Evolutionary conservation across 53 echinoderm and acorn worm species (phyloP).

Genomic region (Antedon mediterranea): DNA sequence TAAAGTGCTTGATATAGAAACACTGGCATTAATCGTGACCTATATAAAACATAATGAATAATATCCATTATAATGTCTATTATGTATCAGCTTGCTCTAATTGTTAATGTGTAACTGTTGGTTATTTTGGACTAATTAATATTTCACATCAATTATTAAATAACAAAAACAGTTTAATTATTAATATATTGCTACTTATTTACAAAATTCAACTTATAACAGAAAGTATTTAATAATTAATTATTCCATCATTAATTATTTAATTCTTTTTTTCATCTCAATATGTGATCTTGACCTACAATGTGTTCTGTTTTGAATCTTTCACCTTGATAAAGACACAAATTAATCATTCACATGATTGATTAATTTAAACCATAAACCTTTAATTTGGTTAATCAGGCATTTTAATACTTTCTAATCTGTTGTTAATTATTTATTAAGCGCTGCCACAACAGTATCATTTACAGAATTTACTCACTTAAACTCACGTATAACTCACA

Average conservation of each 20-base stretch:
- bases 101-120: background rate
- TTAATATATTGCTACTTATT: too few relatives aligned
- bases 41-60: background rate
- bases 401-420: background rate
- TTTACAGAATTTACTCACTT: background rate
- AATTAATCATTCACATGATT: background rate
- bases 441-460: background rate
- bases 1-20: background rate
- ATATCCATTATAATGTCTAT: too few relatives aligned
- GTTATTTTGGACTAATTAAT: too few relatives aligned
- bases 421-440: background rate
- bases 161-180: too few relatives aligned
- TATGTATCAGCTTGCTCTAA: background rate
- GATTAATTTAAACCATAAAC: background rate
- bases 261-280: too few relatives aligned
- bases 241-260: too few relatives aligned
- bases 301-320: too few relatives aligned
- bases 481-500: background rate
- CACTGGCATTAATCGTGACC: background rate
- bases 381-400: background rate
- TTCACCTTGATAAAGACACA: too few relatives aligned
- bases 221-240: too few relatives aligned
- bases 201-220: too few relatives aligned
- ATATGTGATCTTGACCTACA: too few relatives aligned
- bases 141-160: too few relatives aligned